Conservation (phyloP, 92 coral and sea anemone genomes). For the Paragorgia papillata region DNA sequence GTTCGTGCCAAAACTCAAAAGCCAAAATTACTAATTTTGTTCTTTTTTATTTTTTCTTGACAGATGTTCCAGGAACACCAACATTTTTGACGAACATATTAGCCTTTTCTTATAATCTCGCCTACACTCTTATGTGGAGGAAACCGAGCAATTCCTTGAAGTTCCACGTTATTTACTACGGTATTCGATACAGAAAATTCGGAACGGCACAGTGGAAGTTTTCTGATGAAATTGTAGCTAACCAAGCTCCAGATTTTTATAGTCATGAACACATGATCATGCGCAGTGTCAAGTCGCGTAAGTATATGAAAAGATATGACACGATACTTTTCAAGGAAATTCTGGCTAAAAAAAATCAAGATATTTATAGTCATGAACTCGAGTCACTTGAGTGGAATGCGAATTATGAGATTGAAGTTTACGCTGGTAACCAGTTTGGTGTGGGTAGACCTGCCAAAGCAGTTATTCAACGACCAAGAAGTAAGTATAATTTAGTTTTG, state of each 20-base stretch:
- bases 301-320: too few species aligned
- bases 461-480: slow-evolving; percentile 3
- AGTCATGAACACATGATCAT: too few species aligned
- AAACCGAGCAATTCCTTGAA: background rate
- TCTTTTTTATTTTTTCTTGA: background rate
- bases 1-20: too few species aligned
- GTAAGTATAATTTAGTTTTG: background rate
- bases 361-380: background rate
- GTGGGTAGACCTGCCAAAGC: slow-evolving; percentile 1
- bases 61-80: slow-evolving; percentile 11
- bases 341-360: background rate
- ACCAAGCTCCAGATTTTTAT: background rate
- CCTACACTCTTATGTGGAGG: background rate
- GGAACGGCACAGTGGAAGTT: slow-evolving; percentile 1
- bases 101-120: background rate
- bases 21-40: background rate
- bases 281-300: too few species aligned
- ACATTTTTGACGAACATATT: background rate
- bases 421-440: slow-evolving; percentile 10
- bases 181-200: background rate
- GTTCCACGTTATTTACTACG: slow-evolving; percentile 3
- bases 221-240: slow-evolving; percentile 2
- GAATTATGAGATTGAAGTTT: slow-evolving; percentile 9
- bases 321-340: too few species aligned
- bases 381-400: background rate